A percentile compares a stretch with the other conserved stretches of the same genome.
phyloP scores from a whole-genome alignment of 2,113 vertebrate genomes.

The Accipiter virgatus region DNA sequence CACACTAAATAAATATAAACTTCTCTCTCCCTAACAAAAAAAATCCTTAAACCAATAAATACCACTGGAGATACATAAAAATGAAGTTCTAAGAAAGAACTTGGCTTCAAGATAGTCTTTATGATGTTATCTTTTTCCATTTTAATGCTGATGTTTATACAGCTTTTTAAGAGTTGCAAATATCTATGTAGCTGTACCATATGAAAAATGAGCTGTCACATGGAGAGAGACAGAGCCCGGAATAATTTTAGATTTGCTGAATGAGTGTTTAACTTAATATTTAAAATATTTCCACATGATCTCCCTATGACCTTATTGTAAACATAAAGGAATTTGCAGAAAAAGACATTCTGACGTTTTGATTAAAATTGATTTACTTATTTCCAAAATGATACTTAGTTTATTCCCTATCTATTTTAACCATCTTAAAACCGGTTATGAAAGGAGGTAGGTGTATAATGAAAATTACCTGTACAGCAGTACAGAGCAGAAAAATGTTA shows the following conservation, averaged over 20 bases:
- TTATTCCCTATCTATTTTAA: background rate
- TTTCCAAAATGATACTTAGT: background rate
- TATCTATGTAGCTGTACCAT: background rate
- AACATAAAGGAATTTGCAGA: background rate
- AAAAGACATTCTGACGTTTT: background rate
- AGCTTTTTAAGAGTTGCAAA: background rate
- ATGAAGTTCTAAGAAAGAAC: background rate
- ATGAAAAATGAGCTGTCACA: conserved; percentile 21
- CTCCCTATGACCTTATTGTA: background rate
- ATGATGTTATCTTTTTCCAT: background rate
- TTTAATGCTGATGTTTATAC: background rate
- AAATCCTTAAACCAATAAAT: background rate
- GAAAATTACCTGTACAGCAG: background rate
- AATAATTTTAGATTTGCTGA: background rate
- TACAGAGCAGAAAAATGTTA: background rate
- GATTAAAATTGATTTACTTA: background rate
- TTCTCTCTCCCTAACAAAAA: background rate
- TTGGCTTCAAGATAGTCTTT: background rate
- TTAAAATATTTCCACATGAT: background rate
- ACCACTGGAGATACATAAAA: background rate
- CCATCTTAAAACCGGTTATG: background rate
- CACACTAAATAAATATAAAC: background rate
- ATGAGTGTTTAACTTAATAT: background rate
- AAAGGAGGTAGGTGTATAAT: background rate
- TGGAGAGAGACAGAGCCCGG: background rate